These are phyloP conservation scores for Aricia agestis DNA, from an alignment of 1,140 invertebrate genomes.

Conservation along the genomic window DNA sequence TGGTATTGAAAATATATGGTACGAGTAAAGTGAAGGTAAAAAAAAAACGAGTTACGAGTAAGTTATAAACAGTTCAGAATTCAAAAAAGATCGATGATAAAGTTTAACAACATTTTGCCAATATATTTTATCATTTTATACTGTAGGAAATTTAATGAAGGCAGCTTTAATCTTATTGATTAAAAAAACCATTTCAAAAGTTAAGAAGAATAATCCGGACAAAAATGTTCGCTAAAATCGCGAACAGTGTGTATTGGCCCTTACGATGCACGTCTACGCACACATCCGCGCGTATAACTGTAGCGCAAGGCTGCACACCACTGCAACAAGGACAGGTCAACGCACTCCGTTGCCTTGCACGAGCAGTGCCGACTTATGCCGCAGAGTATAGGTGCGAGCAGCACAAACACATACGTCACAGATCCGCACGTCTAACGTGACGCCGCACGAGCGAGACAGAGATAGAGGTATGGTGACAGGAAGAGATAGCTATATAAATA, in stretches of 20 bases:
- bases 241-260: slow-evolving; percentile 49
- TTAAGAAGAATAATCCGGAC: not conserved
- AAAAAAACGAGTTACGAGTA: too few relatives aligned
- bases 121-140: too few relatives aligned
- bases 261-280: slow-evolving; percentile 66
- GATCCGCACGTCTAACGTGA: slow-evolving; percentile 44
- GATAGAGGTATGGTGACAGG: slow-evolving; percentile 48
- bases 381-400: slow-evolving; percentile 36
- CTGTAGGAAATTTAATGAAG: too few relatives aligned
- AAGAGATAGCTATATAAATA: slow-evolving; percentile 69
- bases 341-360: slow-evolving; percentile 71
- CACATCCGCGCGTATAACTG: slow-evolving; percentile 62
- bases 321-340: slow-evolving; percentile 73
- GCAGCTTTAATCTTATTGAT: too few relatives aligned
- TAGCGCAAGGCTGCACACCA: slow-evolving; percentile 73
- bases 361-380: slow-evolving; percentile 49
- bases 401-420: slow-evolving; percentile 37
- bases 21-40: too few relatives aligned
- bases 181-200: not conserved
- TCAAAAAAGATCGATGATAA: not conserved
- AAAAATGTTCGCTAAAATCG: slow-evolving; percentile 15
- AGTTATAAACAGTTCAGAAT: not conserved
- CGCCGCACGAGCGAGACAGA: slow-evolving; percentile 48
- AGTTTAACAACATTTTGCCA: not conserved
- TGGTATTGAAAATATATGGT: too few relatives aligned